Conservation (phyloP, 2,888 invertebrate species). For the Idaea biselata region DNA sequence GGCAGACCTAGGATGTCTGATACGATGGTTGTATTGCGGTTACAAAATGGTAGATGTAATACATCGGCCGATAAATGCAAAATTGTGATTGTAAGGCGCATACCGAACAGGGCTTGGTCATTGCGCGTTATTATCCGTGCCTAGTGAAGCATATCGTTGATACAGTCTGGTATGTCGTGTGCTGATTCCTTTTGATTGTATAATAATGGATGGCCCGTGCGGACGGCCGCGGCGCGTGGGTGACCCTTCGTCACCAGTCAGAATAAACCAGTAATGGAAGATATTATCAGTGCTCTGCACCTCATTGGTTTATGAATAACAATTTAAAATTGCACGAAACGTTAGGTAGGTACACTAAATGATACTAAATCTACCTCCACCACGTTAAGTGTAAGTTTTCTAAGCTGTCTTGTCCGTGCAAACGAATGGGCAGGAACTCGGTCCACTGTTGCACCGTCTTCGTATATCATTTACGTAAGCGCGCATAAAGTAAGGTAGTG, state of each 20-base stretch:
- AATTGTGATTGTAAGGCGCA: slow-evolving; percentile 10
- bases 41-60: slow-evolving; percentile 16
- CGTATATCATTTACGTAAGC: too few species aligned
- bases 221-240: slow-evolving; percentile 61
- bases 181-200: slow-evolving; percentile 76
- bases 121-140: slow-evolving; percentile 26
- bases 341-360: background rate
- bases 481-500: too few species aligned
- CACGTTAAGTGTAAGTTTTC: too few species aligned
- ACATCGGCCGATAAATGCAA: slow-evolving; percentile 18
- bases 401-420: too few species aligned
- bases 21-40: slow-evolving; percentile 26
- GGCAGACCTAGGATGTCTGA: slow-evolving; percentile 38
- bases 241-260: slow-evolving; percentile 65
- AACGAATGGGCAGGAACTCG: too few species aligned
- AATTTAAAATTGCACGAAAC: slow-evolving; percentile 1
- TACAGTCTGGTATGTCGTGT: slow-evolving; percentile 40
- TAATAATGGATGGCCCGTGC: slow-evolving; percentile 69
- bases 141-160: slow-evolving; percentile 9
- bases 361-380: background rate
- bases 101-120: slow-evolving; percentile 32
- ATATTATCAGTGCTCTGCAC: slow-evolving; percentile 50
- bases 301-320: slow-evolving; percentile 26
- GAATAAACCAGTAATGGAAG: slow-evolving; percentile 34
- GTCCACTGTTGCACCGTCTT: too few species aligned